A percentile compares a stretch with the other conserved stretches of the same genome.
phyloP scores from a whole-genome alignment of 2,797 vertebrate species.

The Sylvilagus floridanus region DNA sequence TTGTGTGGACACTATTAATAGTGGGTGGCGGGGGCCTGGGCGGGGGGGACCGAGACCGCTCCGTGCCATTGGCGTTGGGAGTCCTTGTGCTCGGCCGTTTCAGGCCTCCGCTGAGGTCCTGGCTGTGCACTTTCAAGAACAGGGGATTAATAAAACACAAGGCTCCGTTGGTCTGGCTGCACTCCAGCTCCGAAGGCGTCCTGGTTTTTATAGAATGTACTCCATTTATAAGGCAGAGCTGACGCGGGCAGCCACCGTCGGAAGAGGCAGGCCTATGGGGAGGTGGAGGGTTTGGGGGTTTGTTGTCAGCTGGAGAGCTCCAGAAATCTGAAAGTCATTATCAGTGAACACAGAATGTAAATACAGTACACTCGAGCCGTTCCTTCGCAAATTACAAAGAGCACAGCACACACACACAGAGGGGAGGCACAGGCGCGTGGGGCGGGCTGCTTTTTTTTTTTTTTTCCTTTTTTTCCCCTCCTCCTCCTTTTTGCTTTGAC shows the following conservation, averaged over 20 bases:
- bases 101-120: conserved; percentile 88
- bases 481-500: conserved; percentile 7
- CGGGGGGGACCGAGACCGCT: conserved; percentile 89
- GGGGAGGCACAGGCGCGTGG: background rate
- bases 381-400: conserved; percentile 77
- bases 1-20: conserved; percentile 88
- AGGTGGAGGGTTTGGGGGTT: conserved; percentile 86
- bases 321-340: conserved; percentile 94
- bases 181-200: conserved; percentile 91
- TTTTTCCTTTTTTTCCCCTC: background rate
- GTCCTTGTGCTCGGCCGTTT: conserved; percentile 86
- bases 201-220: conserved; percentile 92
- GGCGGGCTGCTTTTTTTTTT: background rate
- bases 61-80: conserved; percentile 86
- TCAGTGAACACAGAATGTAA: conserved; percentile 86
- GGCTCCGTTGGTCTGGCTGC: conserved; percentile 92
- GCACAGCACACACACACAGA: conserved; percentile 26
- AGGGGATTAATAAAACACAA: conserved; percentile 97
- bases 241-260: conserved; percentile 82
- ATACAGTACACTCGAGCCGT: conserved; percentile 72
- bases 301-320: conserved; percentile 93
- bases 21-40: conserved; percentile 94
- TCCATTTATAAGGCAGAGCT: conserved; percentile 92
- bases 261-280: conserved; percentile 88
- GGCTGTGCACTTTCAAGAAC: conserved; percentile 94